phyloP scores from a whole-genome alignment of 1,140 invertebrate species.

The honey bee (Apis mellifera) region DNA sequence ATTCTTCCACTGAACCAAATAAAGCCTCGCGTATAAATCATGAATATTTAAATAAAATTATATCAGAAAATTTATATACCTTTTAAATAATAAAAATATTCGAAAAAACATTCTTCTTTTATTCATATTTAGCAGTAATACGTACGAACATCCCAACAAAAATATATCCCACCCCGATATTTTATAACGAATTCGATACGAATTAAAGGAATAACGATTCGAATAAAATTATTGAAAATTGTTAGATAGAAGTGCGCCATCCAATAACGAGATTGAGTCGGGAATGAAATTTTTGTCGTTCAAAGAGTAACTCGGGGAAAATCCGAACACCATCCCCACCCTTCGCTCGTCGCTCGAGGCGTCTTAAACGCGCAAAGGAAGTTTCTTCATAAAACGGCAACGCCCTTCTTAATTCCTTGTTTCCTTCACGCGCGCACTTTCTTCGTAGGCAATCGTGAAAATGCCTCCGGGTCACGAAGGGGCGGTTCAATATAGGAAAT shows the following conservation, averaged over 20 bases:
- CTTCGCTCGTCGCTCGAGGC: slow-evolving; percentile 36
- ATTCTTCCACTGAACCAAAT: neutral
- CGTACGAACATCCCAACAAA: no score
- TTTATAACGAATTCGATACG: neutral
- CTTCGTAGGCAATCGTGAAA: slow-evolving; percentile 54
- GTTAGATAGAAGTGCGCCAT: neutral
- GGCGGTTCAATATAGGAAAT: slow-evolving; percentile 58
- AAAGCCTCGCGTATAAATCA: neutral
- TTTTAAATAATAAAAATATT: neutral
- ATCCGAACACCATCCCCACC: slow-evolving; percentile 26
- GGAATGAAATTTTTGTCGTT: slow-evolving; percentile 52
- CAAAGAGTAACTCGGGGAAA: slow-evolving; percentile 2
- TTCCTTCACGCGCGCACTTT: slow-evolving; percentile 58
- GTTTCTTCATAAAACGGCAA: slow-evolving; percentile 56
- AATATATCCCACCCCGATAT: no score
- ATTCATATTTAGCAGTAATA: neutral
- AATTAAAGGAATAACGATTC: neutral
- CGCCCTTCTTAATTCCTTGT: slow-evolving; percentile 66
- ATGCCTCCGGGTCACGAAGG: slow-evolving; percentile 48
- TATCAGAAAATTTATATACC: neutral
- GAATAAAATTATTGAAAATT: neutral
- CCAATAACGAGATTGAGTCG: slow-evolving; percentile 4
- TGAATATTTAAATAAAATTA: neutral
- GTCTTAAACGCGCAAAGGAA: slow-evolving; percentile 39
- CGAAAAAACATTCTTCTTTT: neutral